phyloP scores from a whole-genome alignment of 2,113 vertebrate species.

The Nothocercus nigrocapillus region DNA sequence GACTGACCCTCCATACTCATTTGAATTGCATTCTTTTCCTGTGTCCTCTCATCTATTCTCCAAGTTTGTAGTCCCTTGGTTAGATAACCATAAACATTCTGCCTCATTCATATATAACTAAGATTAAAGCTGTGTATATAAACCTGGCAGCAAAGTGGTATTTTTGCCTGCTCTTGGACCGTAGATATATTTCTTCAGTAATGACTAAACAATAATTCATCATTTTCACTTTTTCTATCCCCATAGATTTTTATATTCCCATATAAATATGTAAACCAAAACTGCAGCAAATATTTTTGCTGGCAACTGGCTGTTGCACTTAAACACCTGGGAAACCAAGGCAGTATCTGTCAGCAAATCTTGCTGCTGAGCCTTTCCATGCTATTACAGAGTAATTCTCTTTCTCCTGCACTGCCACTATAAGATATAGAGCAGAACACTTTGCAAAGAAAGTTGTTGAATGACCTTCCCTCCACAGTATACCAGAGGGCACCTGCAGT shows the following conservation, averaged over 20 bases:
- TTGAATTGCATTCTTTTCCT: conserved; percentile 73
- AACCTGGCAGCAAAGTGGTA: conserved; percentile 57
- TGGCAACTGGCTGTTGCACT: conserved; percentile 48
- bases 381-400: conserved; percentile 1
- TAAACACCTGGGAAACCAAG: conserved; percentile 26
- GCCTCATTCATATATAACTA: conserved; percentile 66
- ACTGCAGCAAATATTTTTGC: conserved; percentile 33
- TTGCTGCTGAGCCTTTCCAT: not conserved
- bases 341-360: not conserved
- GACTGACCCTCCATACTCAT: conserved; percentile 40
- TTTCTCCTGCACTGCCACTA: not conserved
- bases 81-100: conserved; percentile 73
- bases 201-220: conserved; percentile 36
- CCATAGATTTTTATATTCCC: not conserved
- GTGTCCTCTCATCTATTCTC: conserved; percentile 62
- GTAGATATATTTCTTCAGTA: conserved; percentile 64
- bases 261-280: conserved; percentile 64
- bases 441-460: not conserved
- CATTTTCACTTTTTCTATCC: conserved; percentile 32
- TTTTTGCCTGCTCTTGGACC: conserved; percentile 63
- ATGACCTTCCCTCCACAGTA: not conserved
- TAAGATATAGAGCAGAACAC: not conserved
- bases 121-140: conserved; percentile 73
- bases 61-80: conserved; percentile 74
- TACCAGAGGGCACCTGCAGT: not conserved